Conservation (phyloP, 2,888 invertebrate genomes). For the Drosophila quasianomalipes region DNA sequence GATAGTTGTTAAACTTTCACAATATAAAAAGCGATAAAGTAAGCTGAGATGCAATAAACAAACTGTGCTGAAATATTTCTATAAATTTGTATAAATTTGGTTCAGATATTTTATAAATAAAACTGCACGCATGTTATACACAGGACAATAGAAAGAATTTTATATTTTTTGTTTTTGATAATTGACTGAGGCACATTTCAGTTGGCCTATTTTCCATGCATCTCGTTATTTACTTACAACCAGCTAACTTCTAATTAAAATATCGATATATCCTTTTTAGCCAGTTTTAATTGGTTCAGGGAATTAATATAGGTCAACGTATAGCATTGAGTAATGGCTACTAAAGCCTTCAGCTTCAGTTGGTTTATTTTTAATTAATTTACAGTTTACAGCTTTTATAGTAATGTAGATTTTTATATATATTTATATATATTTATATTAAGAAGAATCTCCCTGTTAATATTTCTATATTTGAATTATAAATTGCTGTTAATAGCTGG, state of each 20-base stretch:
- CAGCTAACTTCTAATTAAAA: not conserved
- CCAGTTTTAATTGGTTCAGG: not conserved
- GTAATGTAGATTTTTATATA: not conserved
- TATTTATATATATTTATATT: no score
- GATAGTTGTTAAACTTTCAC: not conserved
- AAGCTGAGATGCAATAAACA: not conserved
- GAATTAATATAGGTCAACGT: not conserved
- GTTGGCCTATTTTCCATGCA: not conserved
- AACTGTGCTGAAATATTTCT: no score
- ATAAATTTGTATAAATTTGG: no score
- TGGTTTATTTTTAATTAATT: no score
- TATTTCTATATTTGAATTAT: not conserved
- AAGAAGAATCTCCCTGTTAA: not conserved
- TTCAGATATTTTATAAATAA: not conserved
- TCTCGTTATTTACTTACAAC: no score
- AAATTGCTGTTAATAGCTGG: not conserved
- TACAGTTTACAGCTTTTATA: no score
- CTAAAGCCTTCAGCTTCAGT: not conserved
- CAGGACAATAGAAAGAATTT: fast-evolving
- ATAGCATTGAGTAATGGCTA: no score
- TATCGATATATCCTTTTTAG: fast-evolving
- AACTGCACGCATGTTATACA: not conserved
- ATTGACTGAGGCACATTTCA: not conserved
- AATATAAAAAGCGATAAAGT: not conserved
- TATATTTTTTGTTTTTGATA: no score